Evolutionary conservation across 2,113 vertebrate genomes (phyloP).

Genomic region (Python bivittatus): DNA sequence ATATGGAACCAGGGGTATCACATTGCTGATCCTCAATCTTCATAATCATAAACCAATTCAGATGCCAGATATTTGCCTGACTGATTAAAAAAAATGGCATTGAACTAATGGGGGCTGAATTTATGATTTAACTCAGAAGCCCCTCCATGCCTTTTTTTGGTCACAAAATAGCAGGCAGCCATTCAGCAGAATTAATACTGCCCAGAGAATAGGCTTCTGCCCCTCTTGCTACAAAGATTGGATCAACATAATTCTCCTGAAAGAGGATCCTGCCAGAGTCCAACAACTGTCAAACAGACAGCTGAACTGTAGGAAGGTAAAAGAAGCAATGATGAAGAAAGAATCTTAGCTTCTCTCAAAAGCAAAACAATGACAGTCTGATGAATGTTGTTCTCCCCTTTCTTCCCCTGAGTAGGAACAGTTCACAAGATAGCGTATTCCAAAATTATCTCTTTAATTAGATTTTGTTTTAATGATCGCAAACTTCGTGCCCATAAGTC

Average conservation of each 20-base stretch:
- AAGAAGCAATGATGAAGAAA: accelerated
- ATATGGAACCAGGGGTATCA: neutral
- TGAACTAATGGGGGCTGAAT: neutral
- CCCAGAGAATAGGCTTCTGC: neutral
- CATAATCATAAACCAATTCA: neutral
- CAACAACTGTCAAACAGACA: neutral
- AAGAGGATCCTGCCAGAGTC: neutral
- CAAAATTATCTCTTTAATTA: accelerated
- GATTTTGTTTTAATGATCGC: neutral
- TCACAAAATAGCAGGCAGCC: neutral
- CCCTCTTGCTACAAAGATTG: neutral
- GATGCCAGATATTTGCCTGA: neutral
- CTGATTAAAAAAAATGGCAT: neutral
- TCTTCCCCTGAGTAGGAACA: neutral
- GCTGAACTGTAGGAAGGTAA: accelerated
- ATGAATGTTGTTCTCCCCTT: neutral
- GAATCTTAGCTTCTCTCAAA: neutral
- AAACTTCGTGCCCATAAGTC: slow-evolving; percentile 18
- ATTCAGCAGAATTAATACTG: neutral
- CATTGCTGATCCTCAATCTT: neutral
- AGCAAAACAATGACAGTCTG: neutral
- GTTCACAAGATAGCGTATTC: neutral
- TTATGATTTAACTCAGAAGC: neutral
- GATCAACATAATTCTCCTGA: neutral
- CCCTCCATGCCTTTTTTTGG: accelerated